These are phyloP conservation scores for Sipha flava DNA, from an alignment of 1,140 invertebrate species.

Conservation along the genomic window DNA sequence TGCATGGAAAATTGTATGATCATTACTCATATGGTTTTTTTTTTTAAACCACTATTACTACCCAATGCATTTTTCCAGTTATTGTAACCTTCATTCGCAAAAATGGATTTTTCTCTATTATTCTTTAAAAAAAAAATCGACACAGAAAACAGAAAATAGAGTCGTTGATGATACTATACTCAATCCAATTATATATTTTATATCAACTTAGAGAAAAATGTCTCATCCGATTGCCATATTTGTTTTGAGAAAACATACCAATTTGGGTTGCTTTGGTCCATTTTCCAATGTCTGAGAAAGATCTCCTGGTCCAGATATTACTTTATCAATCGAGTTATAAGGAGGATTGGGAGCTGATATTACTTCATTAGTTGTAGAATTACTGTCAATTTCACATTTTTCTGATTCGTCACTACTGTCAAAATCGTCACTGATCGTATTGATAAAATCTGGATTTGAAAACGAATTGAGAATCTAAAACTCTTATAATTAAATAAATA, in stretches of 20 bases:
- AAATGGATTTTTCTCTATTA: background rate
- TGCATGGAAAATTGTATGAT: background rate
- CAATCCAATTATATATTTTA: constrained; percentile 6
- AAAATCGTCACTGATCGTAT: background rate
- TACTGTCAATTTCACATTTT: background rate
- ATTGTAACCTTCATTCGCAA: background rate
- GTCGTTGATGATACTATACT: background rate
- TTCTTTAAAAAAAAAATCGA: background rate
- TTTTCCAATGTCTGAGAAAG: background rate
- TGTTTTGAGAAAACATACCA: background rate
- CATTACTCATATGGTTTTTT: background rate
- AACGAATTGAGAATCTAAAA: background rate
- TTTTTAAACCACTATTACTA: background rate
- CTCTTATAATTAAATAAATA: background rate
- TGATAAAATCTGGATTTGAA: background rate
- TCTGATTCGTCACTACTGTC: background rate
- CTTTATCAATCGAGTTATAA: background rate
- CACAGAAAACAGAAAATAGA: constrained; percentile 6
- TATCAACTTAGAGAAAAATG: background rate
- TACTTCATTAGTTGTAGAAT: background rate
- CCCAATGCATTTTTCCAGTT: constrained; percentile 11
- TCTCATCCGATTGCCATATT: background rate
- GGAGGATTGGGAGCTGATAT: background rate
- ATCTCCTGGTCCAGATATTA: background rate
- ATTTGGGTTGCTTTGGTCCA: background rate